These are phyloP conservation scores for Hucho hucho DNA, from an alignment of 2,113 vertebrate genomes.

Conservation along the genomic window DNA sequence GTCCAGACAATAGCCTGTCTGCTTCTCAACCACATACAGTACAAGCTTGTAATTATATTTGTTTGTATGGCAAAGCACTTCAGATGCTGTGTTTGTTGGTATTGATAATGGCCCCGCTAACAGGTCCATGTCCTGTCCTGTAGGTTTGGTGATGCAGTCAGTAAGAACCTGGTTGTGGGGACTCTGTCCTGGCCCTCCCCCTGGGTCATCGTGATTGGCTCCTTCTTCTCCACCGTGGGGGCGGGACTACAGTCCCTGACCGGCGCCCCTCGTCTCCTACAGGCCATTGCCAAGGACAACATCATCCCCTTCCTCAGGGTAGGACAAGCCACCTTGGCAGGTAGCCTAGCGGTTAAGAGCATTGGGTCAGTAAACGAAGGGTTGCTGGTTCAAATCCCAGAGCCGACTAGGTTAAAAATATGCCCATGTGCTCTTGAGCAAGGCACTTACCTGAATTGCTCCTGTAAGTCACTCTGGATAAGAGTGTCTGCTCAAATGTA, in stretches of 20 bases:
- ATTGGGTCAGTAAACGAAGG: no score
- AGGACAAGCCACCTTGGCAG: constrained; percentile 1
- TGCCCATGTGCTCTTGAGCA: no score
- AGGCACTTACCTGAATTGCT: not conserved
- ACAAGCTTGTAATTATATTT: not conserved
- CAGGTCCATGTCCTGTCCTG: constrained; percentile 1
- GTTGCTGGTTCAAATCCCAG: no score
- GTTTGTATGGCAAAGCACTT: not conserved
- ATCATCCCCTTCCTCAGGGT: constrained; percentile 97
- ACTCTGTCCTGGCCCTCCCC: constrained; percentile 96
- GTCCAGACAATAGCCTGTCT: not conserved
- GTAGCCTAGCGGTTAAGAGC: no score
- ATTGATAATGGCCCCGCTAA: not conserved
- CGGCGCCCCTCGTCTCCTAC: constrained; percentile 89
- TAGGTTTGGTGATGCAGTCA: constrained; percentile 91
- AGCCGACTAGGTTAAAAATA: no score
- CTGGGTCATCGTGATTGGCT: constrained; percentile 96
- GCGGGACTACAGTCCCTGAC: constrained; percentile 94
- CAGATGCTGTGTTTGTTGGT: not conserved
- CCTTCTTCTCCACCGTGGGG: constrained; percentile 96
- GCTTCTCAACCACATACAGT: not conserved
- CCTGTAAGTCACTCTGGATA: no score
- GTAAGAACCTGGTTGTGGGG: constrained; percentile 89
- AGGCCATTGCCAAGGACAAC: constrained; percentile 97
- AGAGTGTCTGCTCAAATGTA: not conserved